Conservation (phyloP, 2,113 vertebrate genomes). For the Poeciliopsis occidentalis region DNA sequence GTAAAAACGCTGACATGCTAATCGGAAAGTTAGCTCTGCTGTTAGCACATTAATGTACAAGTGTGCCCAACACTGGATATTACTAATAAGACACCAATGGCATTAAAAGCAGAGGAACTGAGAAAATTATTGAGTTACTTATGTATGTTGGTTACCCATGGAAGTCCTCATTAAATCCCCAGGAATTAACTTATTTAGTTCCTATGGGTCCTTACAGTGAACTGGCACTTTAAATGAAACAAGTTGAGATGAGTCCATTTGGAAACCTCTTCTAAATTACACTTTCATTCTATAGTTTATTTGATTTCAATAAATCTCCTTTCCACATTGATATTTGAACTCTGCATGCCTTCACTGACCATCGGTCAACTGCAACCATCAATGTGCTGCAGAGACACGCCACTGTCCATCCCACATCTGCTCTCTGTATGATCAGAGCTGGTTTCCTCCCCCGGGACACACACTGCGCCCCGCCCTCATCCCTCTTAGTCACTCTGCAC, state of each 20-base stretch:
- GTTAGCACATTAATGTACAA: too few relatives aligned
- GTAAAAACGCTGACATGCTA: too few relatives aligned
- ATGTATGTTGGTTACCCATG: not conserved
- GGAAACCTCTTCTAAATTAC: too few relatives aligned
- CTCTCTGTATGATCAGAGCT: slow-evolving; percentile 38
- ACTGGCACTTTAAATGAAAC: too few relatives aligned
- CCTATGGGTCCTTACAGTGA: too few relatives aligned
- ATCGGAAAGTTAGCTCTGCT: too few relatives aligned
- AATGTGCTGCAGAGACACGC: slow-evolving; percentile 14
- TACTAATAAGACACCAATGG: too few relatives aligned
- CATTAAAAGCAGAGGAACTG: not conserved
- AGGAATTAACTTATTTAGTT: too few relatives aligned
- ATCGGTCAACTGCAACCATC: not conserved
- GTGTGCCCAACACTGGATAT: too few relatives aligned
- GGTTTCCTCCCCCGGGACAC: slow-evolving; percentile 49
- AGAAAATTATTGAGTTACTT: not conserved
- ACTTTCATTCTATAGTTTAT: not conserved
- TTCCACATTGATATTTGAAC: not conserved
- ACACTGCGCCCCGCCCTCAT: slow-evolving; percentile 56
- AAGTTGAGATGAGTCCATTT: too few relatives aligned
- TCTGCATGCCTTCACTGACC: not conserved
- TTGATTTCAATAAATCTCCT: not conserved
- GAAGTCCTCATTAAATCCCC: not conserved
- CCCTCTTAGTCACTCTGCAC: slow-evolving; percentile 59
- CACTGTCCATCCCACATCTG: slow-evolving; percentile 28